A percentile compares a stretch with the other conserved stretches of the same genome.
Conservation (phyloP, 2,888 invertebrate species). For the Eupithecia exiguata region DNA sequence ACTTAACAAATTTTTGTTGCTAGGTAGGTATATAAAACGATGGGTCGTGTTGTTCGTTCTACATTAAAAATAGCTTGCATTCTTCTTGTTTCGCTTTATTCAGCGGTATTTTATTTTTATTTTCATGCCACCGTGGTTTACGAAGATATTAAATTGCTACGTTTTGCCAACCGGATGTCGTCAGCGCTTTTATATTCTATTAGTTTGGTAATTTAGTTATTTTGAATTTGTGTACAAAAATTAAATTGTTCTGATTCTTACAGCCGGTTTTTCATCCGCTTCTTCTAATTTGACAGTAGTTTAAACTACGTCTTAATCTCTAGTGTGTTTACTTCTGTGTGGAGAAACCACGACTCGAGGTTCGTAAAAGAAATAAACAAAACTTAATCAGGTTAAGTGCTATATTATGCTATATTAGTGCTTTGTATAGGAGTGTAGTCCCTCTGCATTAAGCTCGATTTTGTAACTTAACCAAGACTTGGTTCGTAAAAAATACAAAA, state of each 20-base stretch:
- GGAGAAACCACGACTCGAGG: too few species aligned
- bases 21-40: constrained; percentile 64
- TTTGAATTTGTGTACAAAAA: background rate
- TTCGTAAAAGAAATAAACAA: too few species aligned
- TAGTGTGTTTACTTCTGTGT: too few species aligned
- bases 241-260: background rate
- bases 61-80: constrained; percentile 83
- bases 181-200: background rate
- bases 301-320: too few species aligned
- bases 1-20: constrained; percentile 41
- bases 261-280: too few species aligned
- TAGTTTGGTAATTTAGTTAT: background rate
- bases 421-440: too few species aligned
- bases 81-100: constrained; percentile 75
- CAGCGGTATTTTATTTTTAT: constrained; percentile 71
- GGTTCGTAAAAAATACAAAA: too few species aligned
- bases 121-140: constrained; percentile 59
- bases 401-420: too few species aligned
- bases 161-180: constrained; percentile 38
- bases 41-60: constrained; percentile 63
- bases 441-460: too few species aligned
- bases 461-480: too few species aligned
- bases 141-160: constrained; percentile 68
- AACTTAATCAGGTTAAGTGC: too few species aligned
- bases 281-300: too few species aligned